A percentile compares a stretch with the other conserved stretches of the same genome.
Evolutionary conservation across 2,888 invertebrate genomes (phyloP).

Genomic region (Rhabditoides inermis): DNA sequence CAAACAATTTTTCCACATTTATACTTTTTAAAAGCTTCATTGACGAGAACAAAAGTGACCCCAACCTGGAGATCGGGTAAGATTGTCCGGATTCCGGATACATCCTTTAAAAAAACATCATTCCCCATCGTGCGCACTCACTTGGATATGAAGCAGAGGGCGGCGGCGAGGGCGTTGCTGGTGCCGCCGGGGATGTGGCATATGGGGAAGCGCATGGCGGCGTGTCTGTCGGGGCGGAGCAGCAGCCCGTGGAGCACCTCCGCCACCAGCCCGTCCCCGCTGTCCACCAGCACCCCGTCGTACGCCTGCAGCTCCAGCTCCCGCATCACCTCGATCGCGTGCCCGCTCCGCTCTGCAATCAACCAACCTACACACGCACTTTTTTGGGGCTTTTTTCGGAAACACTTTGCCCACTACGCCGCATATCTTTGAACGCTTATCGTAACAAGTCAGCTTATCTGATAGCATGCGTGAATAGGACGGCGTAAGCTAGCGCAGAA

Average conservation of each 20-base stretch:
- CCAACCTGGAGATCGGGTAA: neutral
- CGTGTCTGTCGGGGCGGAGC: conserved; percentile 76
- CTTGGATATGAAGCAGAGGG: conserved; percentile 34
- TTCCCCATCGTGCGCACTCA: too few relatives aligned
- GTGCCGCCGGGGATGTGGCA: conserved; percentile 90
- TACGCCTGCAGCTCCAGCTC: conserved; percentile 67
- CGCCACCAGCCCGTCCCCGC: conserved; percentile 57
- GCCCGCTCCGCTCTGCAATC: conserved; percentile 60
- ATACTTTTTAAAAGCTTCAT: too few relatives aligned
- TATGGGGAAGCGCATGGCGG: conserved; percentile 70
- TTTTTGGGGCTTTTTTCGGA: too few relatives aligned
- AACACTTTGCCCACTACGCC: too few relatives aligned
- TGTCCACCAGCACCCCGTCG: conserved; percentile 67
- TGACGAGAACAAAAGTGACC: too few relatives aligned
- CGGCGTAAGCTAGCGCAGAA: too few relatives aligned
- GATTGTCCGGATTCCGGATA: neutral
- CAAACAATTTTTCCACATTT: too few relatives aligned
- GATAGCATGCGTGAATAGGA: too few relatives aligned
- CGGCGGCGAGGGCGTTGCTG: conserved; percentile 73
- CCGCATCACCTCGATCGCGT: conserved; percentile 67
- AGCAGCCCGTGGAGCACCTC: conserved; percentile 66
- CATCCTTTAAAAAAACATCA: neutral
- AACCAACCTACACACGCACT: neutral
- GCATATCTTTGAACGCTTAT: too few relatives aligned
- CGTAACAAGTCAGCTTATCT: too few relatives aligned